A percentile compares a stretch with the other conserved stretches of the same genome.
Evolutionary conservation across 1,140 invertebrate species (phyloP).

Genomic region (Teleogryllus occipitalis): DNA sequence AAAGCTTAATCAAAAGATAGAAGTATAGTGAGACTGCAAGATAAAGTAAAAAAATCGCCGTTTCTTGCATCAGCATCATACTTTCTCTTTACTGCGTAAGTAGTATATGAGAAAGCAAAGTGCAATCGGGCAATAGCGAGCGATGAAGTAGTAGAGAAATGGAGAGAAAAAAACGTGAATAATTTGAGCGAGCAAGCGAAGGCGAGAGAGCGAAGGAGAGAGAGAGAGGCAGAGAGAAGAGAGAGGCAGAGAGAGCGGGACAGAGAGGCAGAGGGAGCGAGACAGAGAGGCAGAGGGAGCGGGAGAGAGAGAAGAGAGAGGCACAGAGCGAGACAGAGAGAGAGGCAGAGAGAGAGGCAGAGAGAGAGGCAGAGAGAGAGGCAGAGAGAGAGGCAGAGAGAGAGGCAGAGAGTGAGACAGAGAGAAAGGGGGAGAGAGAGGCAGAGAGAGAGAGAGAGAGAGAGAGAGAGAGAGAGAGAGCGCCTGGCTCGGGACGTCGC

Average conservation of each 20-base stretch:
- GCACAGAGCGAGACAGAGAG: background rate
- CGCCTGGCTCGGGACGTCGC: too few relatives aligned
- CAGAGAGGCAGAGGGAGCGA: background rate
- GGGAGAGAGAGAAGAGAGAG: background rate
- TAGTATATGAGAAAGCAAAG: too few relatives aligned
- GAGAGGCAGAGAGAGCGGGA: background rate
- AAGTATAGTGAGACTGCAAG: background rate
- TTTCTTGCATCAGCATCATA: too few relatives aligned
- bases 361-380: background rate
- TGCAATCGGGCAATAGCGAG: too few relatives aligned
- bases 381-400: background rate
- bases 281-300: background rate
- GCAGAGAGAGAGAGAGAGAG: background rate
- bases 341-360: background rate
- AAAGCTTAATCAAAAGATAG: background rate
- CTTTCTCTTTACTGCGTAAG: too few relatives aligned
- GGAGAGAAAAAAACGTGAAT: background rate
- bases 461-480: background rate
- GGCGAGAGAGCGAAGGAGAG: background rate
- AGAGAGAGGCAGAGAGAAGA: background rate
- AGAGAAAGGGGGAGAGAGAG: background rate
- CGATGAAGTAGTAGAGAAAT: background rate
- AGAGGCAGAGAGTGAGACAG: background rate
- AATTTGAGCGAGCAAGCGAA: background rate
- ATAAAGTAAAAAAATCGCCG: background rate